A percentile compares a stretch with the other conserved stretches of the same genome.
phyloP scores from a whole-genome alignment of 1,140 invertebrate genomes.

The Eriocheir sinensis region DNA sequence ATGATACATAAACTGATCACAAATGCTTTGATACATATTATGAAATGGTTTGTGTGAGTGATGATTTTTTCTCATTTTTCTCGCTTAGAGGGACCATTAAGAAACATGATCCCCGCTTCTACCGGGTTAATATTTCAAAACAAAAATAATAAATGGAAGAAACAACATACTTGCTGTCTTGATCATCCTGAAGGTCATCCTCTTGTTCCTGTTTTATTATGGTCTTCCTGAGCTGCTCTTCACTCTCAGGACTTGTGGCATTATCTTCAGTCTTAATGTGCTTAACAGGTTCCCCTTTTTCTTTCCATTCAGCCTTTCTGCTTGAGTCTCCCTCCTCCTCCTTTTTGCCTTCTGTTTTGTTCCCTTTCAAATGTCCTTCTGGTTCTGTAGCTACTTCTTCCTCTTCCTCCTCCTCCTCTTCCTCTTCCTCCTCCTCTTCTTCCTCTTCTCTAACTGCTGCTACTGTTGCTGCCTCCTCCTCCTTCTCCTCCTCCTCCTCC shows the following conservation, averaged over 20 bases:
- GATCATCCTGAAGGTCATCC: slow-evolving; percentile 80
- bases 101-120: no score
- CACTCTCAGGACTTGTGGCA: slow-evolving; percentile 77
- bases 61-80: no score
- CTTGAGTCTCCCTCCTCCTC: slow-evolving; percentile 78
- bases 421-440: neutral
- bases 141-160: no score
- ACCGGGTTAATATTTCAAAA: no score
- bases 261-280: slow-evolving; percentile 58
- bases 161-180: slow-evolving; percentile 72
- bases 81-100: no score
- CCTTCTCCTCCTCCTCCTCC: neutral
- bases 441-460: neutral
- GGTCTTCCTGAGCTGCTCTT: slow-evolving; percentile 64
- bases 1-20: no score
- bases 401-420: neutral
- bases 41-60: no score
- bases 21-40: no score
- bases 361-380: neutral
- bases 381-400: neutral
- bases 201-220: slow-evolving; percentile 71
- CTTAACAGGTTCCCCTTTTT: slow-evolving; percentile 59
- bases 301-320: slow-evolving; percentile 76
- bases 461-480: neutral
- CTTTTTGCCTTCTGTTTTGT: neutral